Evolutionary conservation across 1,140 invertebrate species (phyloP).

Genomic region (Schlechtendalia chinensis): DNA sequence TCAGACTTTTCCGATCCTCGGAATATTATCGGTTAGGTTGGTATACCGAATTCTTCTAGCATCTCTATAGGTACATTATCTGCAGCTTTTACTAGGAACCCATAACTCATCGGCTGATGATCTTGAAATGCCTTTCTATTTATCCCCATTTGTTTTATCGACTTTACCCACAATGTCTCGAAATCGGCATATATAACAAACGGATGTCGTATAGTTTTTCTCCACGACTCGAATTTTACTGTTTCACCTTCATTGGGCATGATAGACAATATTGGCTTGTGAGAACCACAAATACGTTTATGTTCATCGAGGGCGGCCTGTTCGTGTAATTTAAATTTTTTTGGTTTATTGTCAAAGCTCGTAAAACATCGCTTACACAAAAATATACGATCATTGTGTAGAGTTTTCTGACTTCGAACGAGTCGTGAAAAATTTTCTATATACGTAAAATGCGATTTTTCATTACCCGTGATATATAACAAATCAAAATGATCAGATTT

Average conservation of each 20-base stretch:
- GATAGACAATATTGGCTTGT: neutral
- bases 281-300: neutral
- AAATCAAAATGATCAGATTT: neutral
- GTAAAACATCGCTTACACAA: constrained; percentile 12
- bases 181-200: constrained; percentile 26
- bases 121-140: neutral
- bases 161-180: neutral
- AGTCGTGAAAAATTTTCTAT: constrained; percentile 5
- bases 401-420: neutral
- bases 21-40: neutral
- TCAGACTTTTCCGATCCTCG: neutral
- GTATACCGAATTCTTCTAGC: neutral
- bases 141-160: neutral
- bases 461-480: neutral
- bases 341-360: neutral
- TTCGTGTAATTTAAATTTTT: neutral
- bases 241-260: neutral
- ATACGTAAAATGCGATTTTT: neutral
- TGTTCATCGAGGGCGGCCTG: neutral
- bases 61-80: neutral
- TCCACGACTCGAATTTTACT: neutral
- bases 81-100: neutral
- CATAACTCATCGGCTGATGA: constrained; percentile 1
- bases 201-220: neutral
- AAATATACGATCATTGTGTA: neutral